Percentiles rank a stretch among this genome's conserved stretches.
These are phyloP conservation scores for Cryptus viduatorius DNA, from an alignment of 2,888 invertebrate genomes.

Conservation along the genomic window DNA sequence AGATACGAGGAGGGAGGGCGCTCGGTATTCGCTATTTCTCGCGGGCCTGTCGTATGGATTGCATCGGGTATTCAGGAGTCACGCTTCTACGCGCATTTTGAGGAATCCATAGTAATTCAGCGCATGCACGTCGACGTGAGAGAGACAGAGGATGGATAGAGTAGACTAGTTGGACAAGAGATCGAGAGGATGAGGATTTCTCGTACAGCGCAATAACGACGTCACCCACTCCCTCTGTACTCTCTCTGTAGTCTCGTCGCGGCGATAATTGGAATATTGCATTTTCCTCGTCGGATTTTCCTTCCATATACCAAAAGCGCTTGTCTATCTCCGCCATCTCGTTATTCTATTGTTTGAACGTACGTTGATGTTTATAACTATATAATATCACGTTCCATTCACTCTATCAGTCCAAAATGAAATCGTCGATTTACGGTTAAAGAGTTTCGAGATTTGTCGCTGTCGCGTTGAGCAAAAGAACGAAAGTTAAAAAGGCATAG, in stretches of 20 bases:
- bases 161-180: slow-evolving; percentile 35
- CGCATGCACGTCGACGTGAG: slow-evolving; percentile 39
- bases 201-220: slow-evolving; percentile 45
- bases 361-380: neutral
- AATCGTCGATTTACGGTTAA: neutral
- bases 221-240: slow-evolving; percentile 43
- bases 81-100: slow-evolving; percentile 51
- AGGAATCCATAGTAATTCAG: slow-evolving; percentile 55
- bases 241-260: slow-evolving; percentile 38
- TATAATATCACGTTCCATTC: neutral
- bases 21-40: slow-evolving; percentile 11
- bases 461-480: neutral
- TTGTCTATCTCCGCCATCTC: slow-evolving; percentile 2
- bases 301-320: neutral
- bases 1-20: neutral
- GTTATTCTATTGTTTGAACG: neutral
- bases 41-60: slow-evolving; percentile 32
- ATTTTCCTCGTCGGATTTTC: slow-evolving; percentile 50
- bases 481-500: neutral
- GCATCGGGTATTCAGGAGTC: slow-evolving; percentile 55
- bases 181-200: slow-evolving; percentile 33
- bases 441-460: slow-evolving; percentile 1
- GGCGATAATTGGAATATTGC: slow-evolving; percentile 64
- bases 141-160: slow-evolving; percentile 23
- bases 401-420: neutral